phyloP scores from a whole-genome alignment of 2,888 invertebrate species.

The Augiades crinisus region DNA sequence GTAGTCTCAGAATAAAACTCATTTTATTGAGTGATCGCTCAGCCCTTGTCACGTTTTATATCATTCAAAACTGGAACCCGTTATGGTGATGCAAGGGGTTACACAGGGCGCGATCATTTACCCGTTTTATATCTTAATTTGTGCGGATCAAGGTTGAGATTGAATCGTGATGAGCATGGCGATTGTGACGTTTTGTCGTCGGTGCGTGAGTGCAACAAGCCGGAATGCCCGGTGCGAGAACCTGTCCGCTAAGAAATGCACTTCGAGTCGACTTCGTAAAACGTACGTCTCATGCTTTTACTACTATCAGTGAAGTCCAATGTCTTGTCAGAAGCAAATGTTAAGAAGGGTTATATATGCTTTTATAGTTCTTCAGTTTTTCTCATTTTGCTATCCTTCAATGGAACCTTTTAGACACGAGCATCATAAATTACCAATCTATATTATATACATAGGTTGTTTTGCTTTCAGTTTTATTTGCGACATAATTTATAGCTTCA shows the following conservation, averaged over 20 bases:
- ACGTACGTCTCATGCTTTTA: slow-evolving; percentile 57
- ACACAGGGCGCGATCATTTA: slow-evolving; percentile 39
- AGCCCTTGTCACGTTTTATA: slow-evolving; percentile 69
- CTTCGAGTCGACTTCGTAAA: slow-evolving; percentile 63
- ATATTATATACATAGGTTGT: neutral
- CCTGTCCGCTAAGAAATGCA: slow-evolving; percentile 60
- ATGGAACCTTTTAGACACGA: neutral
- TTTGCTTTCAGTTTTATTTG: neutral
- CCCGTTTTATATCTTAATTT: slow-evolving; percentile 54
- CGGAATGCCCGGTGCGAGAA: slow-evolving; percentile 72
- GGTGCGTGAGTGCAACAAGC: slow-evolving; percentile 43
- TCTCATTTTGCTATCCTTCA: neutral
- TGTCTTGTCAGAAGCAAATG: slow-evolving; percentile 28
- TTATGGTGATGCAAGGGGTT: slow-evolving; percentile 56
- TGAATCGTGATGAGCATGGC: slow-evolving; percentile 37
- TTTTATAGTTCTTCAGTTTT: neutral
- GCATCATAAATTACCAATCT: slow-evolving; percentile 7
- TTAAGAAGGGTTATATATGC: slow-evolving; percentile 7
- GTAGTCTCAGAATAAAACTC: slow-evolving; percentile 65
- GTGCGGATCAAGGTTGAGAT: slow-evolving; percentile 49
- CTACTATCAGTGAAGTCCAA: slow-evolving; percentile 28
- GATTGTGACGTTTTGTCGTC: slow-evolving; percentile 41
- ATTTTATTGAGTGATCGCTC: slow-evolving; percentile 72
- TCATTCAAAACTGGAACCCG: slow-evolving; percentile 55
- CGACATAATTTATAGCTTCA: neutral